A percentile compares a stretch with the other conserved stretches of the same genome.
Conservation (phyloP, 2,888 invertebrate species). For the Labia minor region DNA sequence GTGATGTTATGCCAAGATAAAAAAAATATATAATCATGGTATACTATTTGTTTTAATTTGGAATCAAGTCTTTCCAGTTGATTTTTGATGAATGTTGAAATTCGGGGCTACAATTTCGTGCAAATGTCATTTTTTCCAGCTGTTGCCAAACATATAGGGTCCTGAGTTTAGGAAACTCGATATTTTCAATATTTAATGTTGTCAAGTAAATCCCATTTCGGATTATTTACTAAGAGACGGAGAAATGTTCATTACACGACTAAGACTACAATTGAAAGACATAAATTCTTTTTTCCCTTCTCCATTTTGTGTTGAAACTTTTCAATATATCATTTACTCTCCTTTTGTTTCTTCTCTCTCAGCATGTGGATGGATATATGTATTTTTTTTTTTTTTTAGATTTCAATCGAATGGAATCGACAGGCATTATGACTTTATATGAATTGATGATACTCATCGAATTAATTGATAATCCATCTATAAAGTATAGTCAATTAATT, state of each 20-base stretch:
- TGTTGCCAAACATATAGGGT: slow-evolving; percentile 1
- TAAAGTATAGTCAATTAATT: slow-evolving; percentile 1
- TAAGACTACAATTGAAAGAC: neutral
- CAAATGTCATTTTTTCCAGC: slow-evolving; percentile 7
- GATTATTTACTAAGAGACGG: neutral
- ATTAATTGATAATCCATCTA: slow-evolving; percentile 13
- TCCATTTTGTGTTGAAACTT: too few species aligned
- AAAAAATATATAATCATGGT: too few species aligned
- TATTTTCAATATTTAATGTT: slow-evolving; percentile 13
- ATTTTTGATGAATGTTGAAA: neutral
- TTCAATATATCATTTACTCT: too few species aligned
- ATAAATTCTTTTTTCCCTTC: neutral
- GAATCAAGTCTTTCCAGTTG: neutral
- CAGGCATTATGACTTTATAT: slow-evolving; percentile 8
- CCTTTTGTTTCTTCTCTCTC: neutral
- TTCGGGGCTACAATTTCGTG: neutral
- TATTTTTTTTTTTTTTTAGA: neutral
- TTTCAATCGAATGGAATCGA: neutral
- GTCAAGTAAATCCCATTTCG: slow-evolving; percentile 1
- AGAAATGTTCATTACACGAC: neutral
- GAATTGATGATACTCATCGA: slow-evolving; percentile 13
- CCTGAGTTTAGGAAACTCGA: neutral
- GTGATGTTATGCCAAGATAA: too few species aligned
- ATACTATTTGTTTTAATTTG: too few species aligned
- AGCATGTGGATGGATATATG: too few species aligned